These are phyloP conservation scores for Rhinoderma darwinii DNA, from an alignment of 2,113 vertebrate species.

Conservation along the genomic window DNA sequence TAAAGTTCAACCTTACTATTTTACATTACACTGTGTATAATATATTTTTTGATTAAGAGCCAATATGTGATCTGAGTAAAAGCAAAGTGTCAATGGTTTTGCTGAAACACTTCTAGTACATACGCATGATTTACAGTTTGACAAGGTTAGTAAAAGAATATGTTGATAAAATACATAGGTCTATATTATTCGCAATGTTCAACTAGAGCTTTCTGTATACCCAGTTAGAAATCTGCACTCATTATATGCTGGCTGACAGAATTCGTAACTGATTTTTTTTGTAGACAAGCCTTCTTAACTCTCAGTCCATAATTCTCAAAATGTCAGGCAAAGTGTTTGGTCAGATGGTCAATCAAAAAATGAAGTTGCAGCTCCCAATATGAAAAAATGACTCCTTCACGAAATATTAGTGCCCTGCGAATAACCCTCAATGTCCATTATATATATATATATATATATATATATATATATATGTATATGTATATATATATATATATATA, in stretches of 20 bases:
- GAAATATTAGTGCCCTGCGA: not conserved
- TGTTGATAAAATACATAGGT: not conserved
- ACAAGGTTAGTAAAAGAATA: conserved; percentile 25
- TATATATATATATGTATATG: no score
- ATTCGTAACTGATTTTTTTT: not conserved
- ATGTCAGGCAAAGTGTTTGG: not conserved
- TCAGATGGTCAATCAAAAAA: not conserved
- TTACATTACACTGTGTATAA: not conserved
- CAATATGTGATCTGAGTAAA: not conserved
- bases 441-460: no score
- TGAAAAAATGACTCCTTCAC: not conserved
- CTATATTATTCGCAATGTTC: conserved; percentile 7
- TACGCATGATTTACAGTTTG: conserved; percentile 17
- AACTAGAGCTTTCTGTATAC: not conserved
- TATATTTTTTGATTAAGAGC: not conserved
- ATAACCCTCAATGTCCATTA: not conserved
- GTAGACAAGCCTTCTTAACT: not conserved
- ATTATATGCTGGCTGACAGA: not conserved
- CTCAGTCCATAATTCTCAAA: not conserved
- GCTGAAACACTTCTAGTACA: conserved; percentile 3
- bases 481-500: no score
- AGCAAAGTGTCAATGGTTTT: not conserved
- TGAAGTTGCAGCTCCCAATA: not conserved
- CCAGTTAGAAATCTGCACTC: not conserved
- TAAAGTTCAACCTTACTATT: not conserved